Base-by-base conservation (phyloP, 2,797 vertebrate species). In the Champsocephalus gunnari region DNA sequence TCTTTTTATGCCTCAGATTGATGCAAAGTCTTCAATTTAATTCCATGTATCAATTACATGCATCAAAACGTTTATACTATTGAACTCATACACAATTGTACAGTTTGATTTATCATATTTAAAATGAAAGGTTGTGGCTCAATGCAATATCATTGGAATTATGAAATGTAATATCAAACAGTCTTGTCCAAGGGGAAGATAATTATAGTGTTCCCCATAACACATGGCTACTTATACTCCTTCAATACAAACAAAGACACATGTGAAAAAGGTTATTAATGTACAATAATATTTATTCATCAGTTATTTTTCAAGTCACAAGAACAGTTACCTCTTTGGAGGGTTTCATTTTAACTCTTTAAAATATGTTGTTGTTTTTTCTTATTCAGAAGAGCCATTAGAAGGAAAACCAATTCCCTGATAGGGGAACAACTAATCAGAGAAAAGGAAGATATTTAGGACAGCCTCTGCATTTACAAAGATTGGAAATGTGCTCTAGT, bases 281-380 rank as follows among this genome's bases (percentile, higher is more conserved):
- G 38, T 81, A 71, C 69, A 81, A 56, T 2, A 73, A 68, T 56
- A 68, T 83, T 86, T 82, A 85, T 90, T 90, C 4, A 68, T 66
- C 3, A 28, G 73, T 50, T 67, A 0, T 58, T 34, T 14, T 14
- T 32, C 11, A 32, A 61, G 28, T 66, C 50, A 43, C 21, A 66
- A 12, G 2, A 1, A 75, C 12, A 77, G 32, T 61, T 50, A 10
- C 5, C 43, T 44, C 16, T 19, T 14, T 62, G 34, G 57, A 17
- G 7, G 53, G 21, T 47, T 32, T 32, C 12, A 47, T 32, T 56
- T 61, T 34, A 38, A 14, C 14, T 66, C 14, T 59, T 73, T 49
- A 56, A 59, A 71, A 43, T 34, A 57, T 55, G 50, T 48, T 61
- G 14, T 28, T 7, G 13, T 65, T 58, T 58, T 38, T 77, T 65